These are phyloP conservation scores for Styela plicata DNA, from an alignment of 23 tunicate genomes.

Conservation along the genomic window DNA sequence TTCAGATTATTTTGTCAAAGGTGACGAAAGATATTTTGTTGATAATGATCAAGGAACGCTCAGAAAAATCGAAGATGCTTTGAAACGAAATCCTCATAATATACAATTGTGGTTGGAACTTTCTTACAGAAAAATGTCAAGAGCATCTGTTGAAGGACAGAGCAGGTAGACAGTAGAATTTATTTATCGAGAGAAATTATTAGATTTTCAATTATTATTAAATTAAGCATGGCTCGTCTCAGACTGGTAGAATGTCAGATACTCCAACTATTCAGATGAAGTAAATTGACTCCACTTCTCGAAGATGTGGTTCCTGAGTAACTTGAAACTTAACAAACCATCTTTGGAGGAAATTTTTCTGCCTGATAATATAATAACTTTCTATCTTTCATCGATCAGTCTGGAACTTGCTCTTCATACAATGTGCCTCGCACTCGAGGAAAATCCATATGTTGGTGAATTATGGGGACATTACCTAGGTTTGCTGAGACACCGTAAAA, in stretches of 20 bases:
- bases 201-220: neutral
- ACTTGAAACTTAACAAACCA: too few species aligned
- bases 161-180: neutral
- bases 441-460: conserved; percentile 47
- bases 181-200: neutral
- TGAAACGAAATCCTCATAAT: conserved; percentile 22
- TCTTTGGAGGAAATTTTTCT: too few species aligned
- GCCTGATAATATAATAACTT: too few species aligned
- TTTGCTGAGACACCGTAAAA: conserved; percentile 46
- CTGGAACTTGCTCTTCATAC: conserved; percentile 70
- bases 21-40: conserved; percentile 14
- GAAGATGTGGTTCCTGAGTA: too few species aligned
- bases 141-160: neutral
- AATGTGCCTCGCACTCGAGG: conserved; percentile 73
- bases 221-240: too few species aligned
- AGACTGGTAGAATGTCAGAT: too few species aligned
- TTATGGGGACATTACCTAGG: conserved; percentile 70
- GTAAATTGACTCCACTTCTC: too few species aligned
- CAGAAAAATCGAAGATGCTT: neutral
- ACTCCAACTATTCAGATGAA: too few species aligned
- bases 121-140: conserved; percentile 12
- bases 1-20: conserved; percentile 2
- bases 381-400: too few species aligned
- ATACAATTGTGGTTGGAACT: conserved; percentile 24
- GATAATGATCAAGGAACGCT: neutral